Evolutionary conservation across 2,888 invertebrate species (phyloP), one percentile per base, ranked within the genome.

Genomic region (Seira ritae): DNA sequence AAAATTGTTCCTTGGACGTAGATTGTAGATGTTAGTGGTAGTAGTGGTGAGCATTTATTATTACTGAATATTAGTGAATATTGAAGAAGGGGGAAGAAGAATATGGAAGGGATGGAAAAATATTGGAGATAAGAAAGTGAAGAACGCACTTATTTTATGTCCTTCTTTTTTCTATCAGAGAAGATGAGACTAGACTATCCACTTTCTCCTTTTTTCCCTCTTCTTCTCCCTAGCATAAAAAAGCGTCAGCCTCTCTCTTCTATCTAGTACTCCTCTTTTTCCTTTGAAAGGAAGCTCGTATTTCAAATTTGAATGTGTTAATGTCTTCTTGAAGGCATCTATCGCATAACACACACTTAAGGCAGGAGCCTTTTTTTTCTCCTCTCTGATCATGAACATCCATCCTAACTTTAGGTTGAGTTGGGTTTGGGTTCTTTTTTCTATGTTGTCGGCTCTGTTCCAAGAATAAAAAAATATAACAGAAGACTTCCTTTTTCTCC

Each of bases 261-360:
- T n/a, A n/a, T n/a, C 15, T 60, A 17, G 60, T 60, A 62, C 20
- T 62, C 62, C 22, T 62, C 62, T 20, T 62, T 8, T 62, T 62
- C 62, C 62, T 62, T 60, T 70, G 66, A 70, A 69, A 81, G 72
- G 62, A 71, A 79, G 68, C 67, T 83, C 80, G 74, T 85, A 84
- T 85, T 85, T 85, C 84, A 85, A 85, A 85, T 85, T 80, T 85
- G 80, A 85, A 84, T 84, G 78, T 84, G 85, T 79, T 79, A 79
- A 79, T 79, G 79, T 79, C 72, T 66, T 67, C 71, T 71, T 55
- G 55, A 55, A 71, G 71, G 71, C 31, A 71, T 19, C 22, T 31
- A 42, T 42, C 23, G n/a, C 62, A 62, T 62, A 62, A 62, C 62
- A n/a, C 62, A 62, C 62, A 62, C 62, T 62, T 62, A 50, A 62